Evolutionary conservation across 2,113 vertebrate genomes (phyloP).

Genomic region (Empidonax traillii): DNA sequence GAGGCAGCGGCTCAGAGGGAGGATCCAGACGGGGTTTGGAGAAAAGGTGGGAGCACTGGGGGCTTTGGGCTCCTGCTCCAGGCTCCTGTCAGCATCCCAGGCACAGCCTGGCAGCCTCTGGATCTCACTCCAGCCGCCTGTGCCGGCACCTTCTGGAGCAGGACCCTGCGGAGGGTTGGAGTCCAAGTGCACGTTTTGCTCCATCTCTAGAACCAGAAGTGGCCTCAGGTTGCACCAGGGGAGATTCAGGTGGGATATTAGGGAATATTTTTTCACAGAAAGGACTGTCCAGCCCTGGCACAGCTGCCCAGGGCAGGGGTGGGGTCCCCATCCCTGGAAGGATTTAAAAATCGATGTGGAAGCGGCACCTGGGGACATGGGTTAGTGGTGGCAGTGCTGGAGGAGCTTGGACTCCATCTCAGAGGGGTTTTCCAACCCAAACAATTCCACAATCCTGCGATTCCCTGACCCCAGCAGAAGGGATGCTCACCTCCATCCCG

Average conservation of each 20-base stretch:
- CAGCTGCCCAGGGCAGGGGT: not conserved
- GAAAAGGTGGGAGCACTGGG: fast-evolving
- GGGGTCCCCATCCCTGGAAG: not conserved
- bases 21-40: fast-evolving
- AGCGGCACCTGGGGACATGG: not conserved
- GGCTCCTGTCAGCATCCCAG: not conserved
- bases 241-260: not conserved
- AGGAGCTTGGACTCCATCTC: fast-evolving
- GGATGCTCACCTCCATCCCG: fast-evolving
- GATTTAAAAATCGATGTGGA: not conserved
- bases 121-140: not conserved
- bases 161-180: not conserved
- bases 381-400: not conserved
- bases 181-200: not conserved
- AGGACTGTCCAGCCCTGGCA: not conserved
- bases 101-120: not conserved
- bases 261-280: not conserved
- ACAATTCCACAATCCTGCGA: fast-evolving
- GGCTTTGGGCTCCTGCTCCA: not conserved
- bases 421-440: not conserved
- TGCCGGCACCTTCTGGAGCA: not conserved
- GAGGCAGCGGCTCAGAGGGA: fast-evolving
- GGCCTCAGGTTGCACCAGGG: not conserved
- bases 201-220: not conserved
- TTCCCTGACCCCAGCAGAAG: not conserved